phyloP scores from a whole-genome alignment of 2,888 invertebrate species.

The Coelinius sp. region DNA sequence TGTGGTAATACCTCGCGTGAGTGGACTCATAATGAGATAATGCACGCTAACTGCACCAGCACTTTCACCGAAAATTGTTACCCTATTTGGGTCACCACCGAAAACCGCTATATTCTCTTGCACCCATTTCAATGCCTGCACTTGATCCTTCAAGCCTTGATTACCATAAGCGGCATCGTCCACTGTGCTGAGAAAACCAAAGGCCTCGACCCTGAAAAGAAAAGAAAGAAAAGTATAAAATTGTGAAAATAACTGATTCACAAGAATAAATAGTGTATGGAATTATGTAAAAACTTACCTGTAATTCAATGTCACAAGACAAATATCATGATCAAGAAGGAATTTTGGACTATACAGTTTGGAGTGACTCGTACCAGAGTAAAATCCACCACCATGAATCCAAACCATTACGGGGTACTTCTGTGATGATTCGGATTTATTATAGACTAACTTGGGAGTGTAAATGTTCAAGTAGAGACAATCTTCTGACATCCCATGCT shows the following conservation, averaged over 20 bases:
- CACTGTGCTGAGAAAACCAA: slow-evolving; percentile 8
- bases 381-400: slow-evolving; percentile 26
- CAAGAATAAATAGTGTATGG: too few relatives aligned
- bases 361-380: slow-evolving; percentile 8
- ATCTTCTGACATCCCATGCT: slow-evolving; percentile 74
- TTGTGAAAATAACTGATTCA: too few relatives aligned
- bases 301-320: slow-evolving; percentile 74
- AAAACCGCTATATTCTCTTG: slow-evolving; percentile 8
- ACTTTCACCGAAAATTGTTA: slow-evolving; percentile 55
- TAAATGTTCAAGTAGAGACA: slow-evolving; percentile 86
- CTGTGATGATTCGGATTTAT: slow-evolving; percentile 62
- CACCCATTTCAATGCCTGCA: slow-evolving; percentile 14
- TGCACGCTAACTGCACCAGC: slow-evolving; percentile 80
- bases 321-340: slow-evolving; percentile 77
- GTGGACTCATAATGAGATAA: slow-evolving; percentile 78
- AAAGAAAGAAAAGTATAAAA: not conserved
- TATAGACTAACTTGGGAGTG: slow-evolving; percentile 72
- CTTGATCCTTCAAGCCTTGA: slow-evolving; percentile 18
- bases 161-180: not conserved
- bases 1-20: slow-evolving; percentile 71
- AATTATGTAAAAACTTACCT: too few relatives aligned
- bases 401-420: slow-evolving; percentile 72
- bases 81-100: slow-evolving; percentile 19
- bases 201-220: not conserved
- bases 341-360: slow-evolving; percentile 78